Evolutionary conservation across 2,113 vertebrate species (phyloP), one percentile per base, ranked within the genome.

Genomic region (Athene noctua): DNA sequence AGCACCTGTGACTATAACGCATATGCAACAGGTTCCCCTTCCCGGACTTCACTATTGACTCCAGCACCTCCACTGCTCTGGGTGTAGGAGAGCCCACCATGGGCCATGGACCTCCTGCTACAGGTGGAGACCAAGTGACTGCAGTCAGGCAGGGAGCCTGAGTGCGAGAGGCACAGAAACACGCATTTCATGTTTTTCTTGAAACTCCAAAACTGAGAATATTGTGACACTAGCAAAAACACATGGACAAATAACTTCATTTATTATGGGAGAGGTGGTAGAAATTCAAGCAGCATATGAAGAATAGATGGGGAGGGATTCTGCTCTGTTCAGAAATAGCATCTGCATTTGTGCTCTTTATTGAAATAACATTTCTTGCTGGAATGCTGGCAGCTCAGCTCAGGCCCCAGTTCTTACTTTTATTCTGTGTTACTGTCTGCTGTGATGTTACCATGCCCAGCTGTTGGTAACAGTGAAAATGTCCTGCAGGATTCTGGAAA

Each of bases 401-500:
- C 40, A 61, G 52, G 38, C n/a, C 21, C 21, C 72, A 80, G 30
- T 57, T 89, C 70, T 79, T 95, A 27, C 52, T 89, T 94, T 86
- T 66, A 58, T 94, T 94, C 51, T 84, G 38, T 1, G 2, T 77
- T 80, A 36, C 58, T 78, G 73, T 89, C 72, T 81, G 59, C 68
- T 95, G 61, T 65, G 84, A 75, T 75, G 73, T 94, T 96, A 67
- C 84, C 66, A 52, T 72, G 58, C 54, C 73, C 91, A 95, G 80
- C 86, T 96, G 80, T 16, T 86, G 52, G 84, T 78, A 74, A 81
- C 44, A 67, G 55, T 58, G 47, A 81, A 72, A 94, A 85, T 49
- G 42, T 91, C 86, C 84, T 75, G 57, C 54, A 81, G 73, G 70
- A 72, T 90, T 94, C 82, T 95, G 81, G 78, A 84, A 95, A 89